Percentiles rank a stretch among this genome's conserved stretches.
phyloP scores from a whole-genome alignment of 2,113 vertebrate species.

The Struthio camelus region DNA sequence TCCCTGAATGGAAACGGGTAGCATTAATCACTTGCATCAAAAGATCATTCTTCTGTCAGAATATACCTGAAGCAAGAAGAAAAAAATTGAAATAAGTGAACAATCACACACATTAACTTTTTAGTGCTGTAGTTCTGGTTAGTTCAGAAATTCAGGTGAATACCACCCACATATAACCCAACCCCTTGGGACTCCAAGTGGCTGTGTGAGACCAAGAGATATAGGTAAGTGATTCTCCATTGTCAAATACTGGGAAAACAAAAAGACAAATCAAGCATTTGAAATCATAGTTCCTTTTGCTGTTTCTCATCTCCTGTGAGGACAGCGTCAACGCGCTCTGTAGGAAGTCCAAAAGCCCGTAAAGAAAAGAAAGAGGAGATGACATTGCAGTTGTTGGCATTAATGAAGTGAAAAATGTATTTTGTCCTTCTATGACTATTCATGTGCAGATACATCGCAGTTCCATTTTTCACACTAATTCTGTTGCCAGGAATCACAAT shows the following conservation, averaged over 20 bases:
- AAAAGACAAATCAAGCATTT: neutral
- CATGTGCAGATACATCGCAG: neutral
- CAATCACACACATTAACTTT: neutral
- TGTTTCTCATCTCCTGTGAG: neutral
- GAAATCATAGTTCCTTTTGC: neutral
- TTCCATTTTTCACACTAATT: neutral
- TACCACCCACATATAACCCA: neutral
- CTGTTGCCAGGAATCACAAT: neutral
- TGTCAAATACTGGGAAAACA: neutral
- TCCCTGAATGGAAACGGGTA: neutral
- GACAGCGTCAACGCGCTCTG: neutral
- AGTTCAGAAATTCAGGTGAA: neutral
- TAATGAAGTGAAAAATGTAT: accelerated
- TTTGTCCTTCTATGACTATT: neutral
- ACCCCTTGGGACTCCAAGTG: neutral
- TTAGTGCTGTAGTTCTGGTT: neutral
- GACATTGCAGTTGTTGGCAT: neutral
- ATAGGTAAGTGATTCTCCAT: neutral
- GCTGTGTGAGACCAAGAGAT: accelerated
- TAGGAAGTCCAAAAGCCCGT: neutral
- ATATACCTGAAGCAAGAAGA: neutral
- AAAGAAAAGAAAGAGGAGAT: neutral
- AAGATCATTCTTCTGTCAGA: neutral
- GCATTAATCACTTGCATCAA: neutral
- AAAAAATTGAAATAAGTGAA: neutral